Evolutionary conservation across 2,113 vertebrate species (phyloP).

Genomic region (Perca fluviatilis): DNA sequence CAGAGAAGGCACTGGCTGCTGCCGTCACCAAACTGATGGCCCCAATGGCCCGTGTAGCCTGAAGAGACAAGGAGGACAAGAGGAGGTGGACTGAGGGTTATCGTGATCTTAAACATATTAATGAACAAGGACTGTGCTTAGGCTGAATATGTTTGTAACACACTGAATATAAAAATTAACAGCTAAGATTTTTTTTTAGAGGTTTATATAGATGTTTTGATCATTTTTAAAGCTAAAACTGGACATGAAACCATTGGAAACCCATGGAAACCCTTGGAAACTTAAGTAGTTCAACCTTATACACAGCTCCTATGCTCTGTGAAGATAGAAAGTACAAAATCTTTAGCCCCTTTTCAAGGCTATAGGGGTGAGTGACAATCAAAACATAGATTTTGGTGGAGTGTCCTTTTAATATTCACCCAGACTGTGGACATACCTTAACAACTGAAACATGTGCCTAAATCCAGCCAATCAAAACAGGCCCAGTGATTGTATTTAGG

Average conservation of each 20-base stretch:
- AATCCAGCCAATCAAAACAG: not conserved
- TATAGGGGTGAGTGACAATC: not conserved
- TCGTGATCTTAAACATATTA: not conserved
- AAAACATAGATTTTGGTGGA: not conserved
- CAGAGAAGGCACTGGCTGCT: constrained; percentile 87
- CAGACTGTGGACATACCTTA: not conserved
- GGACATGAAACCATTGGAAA: not conserved
- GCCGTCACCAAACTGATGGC: constrained; percentile 88
- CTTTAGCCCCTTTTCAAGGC: not conserved
- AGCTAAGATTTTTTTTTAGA: not conserved
- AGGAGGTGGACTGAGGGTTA: constrained; percentile 15
- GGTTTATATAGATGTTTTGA: not conserved
- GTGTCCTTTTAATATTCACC: not conserved
- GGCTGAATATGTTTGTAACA: not conserved
- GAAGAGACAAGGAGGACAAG: constrained; percentile 55
- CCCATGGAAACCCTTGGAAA: not conserved
- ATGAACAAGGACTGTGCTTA: not conserved
- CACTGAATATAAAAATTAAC: not conserved
- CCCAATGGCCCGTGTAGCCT: constrained; percentile 89
- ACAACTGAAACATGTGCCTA: not conserved
- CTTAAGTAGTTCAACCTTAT: not conserved
- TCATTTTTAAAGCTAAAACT: not conserved
- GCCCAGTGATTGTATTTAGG: not conserved
- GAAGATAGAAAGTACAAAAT: not conserved
- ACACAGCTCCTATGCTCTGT: not conserved